These are phyloP conservation scores for Megathymus violae DNA, from an alignment of 1,140 invertebrate genomes.

Conservation along the genomic window DNA sequence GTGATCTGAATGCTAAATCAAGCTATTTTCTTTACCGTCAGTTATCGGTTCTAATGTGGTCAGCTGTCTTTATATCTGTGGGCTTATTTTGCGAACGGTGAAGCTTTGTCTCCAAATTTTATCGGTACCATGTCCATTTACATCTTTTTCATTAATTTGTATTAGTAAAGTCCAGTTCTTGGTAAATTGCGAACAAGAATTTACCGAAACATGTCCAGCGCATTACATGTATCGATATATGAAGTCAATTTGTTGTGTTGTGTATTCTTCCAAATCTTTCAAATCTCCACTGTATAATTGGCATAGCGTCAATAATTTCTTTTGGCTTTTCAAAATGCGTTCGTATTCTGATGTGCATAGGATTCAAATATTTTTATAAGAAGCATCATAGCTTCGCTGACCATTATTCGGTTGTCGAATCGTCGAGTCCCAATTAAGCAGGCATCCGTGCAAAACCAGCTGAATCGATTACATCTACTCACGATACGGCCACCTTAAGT, in stretches of 20 bases:
- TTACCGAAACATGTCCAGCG: slow-evolving; percentile 12
- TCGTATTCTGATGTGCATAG: slow-evolving; percentile 11
- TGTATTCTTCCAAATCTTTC: slow-evolving; percentile 37
- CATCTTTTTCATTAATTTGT: no score
- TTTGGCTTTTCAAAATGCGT: neutral
- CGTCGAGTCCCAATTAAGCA: slow-evolving; percentile 46
- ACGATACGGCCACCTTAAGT: slow-evolving; percentile 9
- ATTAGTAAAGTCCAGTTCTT: slow-evolving; percentile 12
- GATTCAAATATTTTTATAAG: slow-evolving; percentile 14
- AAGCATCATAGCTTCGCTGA: slow-evolving; percentile 28
- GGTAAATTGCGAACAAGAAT: slow-evolving; percentile 26
- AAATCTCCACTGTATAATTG: slow-evolving; percentile 29
- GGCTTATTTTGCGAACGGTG: no score
- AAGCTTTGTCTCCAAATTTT: no score
- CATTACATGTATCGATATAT: slow-evolving; percentile 25
- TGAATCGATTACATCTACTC: slow-evolving; percentile 34
- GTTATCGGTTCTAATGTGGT: no score
- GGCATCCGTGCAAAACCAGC: slow-evolving; percentile 42
- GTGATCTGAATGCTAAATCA: no score
- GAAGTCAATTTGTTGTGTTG: slow-evolving; percentile 42
- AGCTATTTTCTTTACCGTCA: no score
- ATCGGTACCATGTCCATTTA: no score
- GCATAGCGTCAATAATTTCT: slow-evolving; percentile 8
- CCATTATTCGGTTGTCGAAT: slow-evolving; percentile 48
- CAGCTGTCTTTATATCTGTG: no score